Conservation (phyloP, 2,888 invertebrate genomes). For the Nesidiocoris tenuis region DNA sequence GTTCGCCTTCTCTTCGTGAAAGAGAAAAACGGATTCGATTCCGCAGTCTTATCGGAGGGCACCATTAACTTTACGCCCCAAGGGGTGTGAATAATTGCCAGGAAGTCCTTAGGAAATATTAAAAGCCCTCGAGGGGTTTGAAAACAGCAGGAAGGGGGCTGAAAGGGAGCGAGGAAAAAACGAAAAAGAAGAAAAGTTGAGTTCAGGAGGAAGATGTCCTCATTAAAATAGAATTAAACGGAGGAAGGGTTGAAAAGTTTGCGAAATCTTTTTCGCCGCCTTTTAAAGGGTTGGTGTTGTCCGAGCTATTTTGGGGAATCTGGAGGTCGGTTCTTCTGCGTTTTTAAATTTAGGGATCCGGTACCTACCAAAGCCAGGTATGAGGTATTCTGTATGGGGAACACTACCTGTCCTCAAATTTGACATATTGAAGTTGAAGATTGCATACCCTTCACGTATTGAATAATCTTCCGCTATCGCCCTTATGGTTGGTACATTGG, state of each 20-base stretch:
- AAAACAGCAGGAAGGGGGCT: slow-evolving; percentile 16
- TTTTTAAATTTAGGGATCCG: no score
- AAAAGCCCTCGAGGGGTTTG: slow-evolving; percentile 16
- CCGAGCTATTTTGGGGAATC: no score
- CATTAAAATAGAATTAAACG: slow-evolving; percentile 30
- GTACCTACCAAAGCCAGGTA: no score
- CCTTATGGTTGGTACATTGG: no score
- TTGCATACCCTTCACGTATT: no score
- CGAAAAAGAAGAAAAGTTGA: slow-evolving; percentile 9
- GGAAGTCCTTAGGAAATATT: slow-evolving; percentile 37
- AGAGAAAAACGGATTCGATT: slow-evolving; percentile 11
- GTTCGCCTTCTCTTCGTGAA: neutral
- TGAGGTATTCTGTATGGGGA: no score
- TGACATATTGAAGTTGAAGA: no score
- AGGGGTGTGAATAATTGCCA: slow-evolving; percentile 36
- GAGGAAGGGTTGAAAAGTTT: neutral
- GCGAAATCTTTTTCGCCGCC: neutral
- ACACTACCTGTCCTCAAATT: no score
- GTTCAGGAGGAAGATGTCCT: slow-evolving; percentile 11
- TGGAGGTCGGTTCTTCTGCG: no score
- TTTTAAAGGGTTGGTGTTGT: no score
- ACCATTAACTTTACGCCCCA: slow-evolving; percentile 27
- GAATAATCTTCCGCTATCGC: no score
- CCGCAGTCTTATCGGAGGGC: slow-evolving; percentile 19
- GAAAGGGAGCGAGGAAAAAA: neutral